Evolutionary conservation across 2,113 vertebrate genomes (phyloP).

Genomic region (Pachypanchax playfairii): DNA sequence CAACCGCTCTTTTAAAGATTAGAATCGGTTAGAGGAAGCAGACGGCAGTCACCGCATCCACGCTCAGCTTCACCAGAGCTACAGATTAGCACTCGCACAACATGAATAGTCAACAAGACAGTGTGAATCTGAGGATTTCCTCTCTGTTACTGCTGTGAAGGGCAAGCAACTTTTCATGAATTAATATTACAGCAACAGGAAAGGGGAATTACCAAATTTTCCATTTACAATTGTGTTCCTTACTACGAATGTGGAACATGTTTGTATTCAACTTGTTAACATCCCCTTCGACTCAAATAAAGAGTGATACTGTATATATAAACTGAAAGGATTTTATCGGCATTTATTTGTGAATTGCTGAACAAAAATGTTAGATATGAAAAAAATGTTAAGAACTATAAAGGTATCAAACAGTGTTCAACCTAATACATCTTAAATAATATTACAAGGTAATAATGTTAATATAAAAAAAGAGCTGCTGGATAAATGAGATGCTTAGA

Average conservation of each 20-base stretch:
- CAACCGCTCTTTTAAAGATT: slow-evolving; percentile 54
- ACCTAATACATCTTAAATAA: too few species aligned
- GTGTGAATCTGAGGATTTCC: slow-evolving; percentile 2
- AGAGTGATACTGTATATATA: not conserved
- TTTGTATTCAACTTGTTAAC: not conserved
- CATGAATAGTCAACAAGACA: not conserved
- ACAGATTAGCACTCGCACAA: not conserved
- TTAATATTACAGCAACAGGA: not conserved
- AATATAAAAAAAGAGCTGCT: too few species aligned
- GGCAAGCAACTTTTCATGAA: not conserved
- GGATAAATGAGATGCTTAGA: too few species aligned
- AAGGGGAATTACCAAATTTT: slow-evolving; percentile 13
- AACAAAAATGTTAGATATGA: too few species aligned
- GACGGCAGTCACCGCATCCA: slow-evolving; percentile 52
- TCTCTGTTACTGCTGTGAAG: slow-evolving; percentile 5
- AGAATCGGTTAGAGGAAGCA: slow-evolving; percentile 56
- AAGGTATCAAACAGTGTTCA: too few species aligned
- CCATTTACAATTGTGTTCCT: slow-evolving; percentile 6
- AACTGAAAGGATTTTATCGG: not conserved
- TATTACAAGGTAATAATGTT: too few species aligned
- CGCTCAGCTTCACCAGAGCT: slow-evolving; percentile 7
- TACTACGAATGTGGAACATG: slow-evolving; percentile 1
- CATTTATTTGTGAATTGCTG: not conserved
- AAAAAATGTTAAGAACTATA: too few species aligned
- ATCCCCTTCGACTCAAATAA: not conserved